Conservation (phyloP, 1,140 invertebrate genomes). For the Cardiocondyla obscurior region DNA sequence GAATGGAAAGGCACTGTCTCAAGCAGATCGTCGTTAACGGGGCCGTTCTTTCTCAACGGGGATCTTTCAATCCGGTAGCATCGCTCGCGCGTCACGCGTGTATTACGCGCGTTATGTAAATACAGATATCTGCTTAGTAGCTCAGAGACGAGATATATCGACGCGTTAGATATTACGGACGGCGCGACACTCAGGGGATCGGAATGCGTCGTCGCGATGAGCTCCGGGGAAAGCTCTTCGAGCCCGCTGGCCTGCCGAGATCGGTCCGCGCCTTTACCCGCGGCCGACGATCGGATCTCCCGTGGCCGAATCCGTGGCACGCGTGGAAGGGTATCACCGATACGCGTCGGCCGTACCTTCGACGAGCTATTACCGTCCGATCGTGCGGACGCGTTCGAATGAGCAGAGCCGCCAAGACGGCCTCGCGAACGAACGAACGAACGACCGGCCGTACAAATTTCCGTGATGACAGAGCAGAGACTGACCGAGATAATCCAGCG, state of each 20-base stretch:
- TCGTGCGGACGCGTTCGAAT: not conserved
- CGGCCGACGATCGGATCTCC: not conserved
- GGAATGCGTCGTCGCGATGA: conserved; percentile 67
- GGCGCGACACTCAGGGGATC: conserved; percentile 60
- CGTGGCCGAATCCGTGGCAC: not conserved
- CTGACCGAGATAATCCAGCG: not conserved
- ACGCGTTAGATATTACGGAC: conserved; percentile 16
- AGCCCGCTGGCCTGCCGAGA: not conserved
- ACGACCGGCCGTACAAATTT: not conserved
- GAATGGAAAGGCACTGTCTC: not conserved
- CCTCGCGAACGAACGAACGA: not conserved
- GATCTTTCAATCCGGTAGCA: not conserved
- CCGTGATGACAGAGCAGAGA: conserved; percentile 5
- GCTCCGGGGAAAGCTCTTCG: conserved; percentile 29
- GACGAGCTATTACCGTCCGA: not conserved
- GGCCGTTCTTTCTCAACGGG: not conserved
- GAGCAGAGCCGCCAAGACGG: not conserved
- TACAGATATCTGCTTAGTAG: not conserved
- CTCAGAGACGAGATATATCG: not conserved
- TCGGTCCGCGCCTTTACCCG: not conserved
- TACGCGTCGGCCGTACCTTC: not conserved
- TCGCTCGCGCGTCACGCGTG: conserved; percentile 10
- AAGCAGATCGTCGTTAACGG: not conserved
- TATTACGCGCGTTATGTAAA: conserved; percentile 41
- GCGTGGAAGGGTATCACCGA: not conserved